These are phyloP conservation scores for Chalcosyrphus nemorum DNA, from an alignment of 2,888 invertebrate genomes.

Conservation along the genomic window DNA sequence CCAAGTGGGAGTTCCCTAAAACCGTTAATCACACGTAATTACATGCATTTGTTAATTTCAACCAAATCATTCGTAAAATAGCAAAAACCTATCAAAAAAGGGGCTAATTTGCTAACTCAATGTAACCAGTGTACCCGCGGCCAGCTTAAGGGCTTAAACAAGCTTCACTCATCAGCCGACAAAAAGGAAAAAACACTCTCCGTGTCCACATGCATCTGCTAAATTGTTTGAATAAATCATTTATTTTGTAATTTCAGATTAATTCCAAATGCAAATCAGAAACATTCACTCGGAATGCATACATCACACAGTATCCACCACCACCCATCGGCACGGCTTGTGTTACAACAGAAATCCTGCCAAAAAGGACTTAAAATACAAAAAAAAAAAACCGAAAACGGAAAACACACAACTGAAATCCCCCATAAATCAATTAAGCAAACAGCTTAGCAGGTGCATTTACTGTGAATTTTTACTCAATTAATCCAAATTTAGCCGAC, in stretches of 20 bases:
- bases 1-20: background rate
- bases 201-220: conserved; percentile 74
- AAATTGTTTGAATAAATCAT: conserved; percentile 82
- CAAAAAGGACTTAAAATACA: conserved; percentile 61
- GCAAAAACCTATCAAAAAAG: conserved; percentile 4
- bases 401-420: conserved; percentile 67
- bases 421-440: conserved; percentile 80
- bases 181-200: too few species aligned
- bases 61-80: conserved; percentile 4
- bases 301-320: background rate
- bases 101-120: conserved; percentile 19
- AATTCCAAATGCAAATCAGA: conserved; percentile 77
- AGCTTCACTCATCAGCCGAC: background rate
- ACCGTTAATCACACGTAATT: conserved; percentile 15
- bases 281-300: conserved; percentile 56
- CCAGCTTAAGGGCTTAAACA: conserved; percentile 51
- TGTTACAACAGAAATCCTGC: conserved; percentile 2
- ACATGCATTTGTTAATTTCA: background rate
- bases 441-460: conserved; percentile 76
- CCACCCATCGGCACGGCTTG: background rate
- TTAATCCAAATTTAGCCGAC: conserved; percentile 75
- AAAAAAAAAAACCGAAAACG: conserved; percentile 48
- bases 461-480: conserved; percentile 76
- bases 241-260: conserved; percentile 80
- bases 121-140: background rate